These are phyloP conservation scores for Macrobrachium nipponense DNA, from an alignment of 1,140 invertebrate genomes.

Conservation along the genomic window DNA sequence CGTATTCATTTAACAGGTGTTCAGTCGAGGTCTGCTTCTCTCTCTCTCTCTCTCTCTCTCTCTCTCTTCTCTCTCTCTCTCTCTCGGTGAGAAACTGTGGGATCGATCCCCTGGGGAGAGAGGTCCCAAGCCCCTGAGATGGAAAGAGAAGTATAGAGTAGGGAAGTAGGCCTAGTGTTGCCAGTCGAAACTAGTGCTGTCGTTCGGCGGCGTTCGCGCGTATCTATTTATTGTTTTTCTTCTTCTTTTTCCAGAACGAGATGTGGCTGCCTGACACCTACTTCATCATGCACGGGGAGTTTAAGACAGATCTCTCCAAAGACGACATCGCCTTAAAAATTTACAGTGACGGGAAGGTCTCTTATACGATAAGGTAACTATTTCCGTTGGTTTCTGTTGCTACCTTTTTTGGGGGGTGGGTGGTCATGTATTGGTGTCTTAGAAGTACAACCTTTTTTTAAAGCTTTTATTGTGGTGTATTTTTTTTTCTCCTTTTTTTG, in stretches of 20 bases:
- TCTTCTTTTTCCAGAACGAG: slow-evolving; percentile 75
- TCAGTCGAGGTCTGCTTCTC: neutral
- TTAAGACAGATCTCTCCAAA: slow-evolving; percentile 73
- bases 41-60: slow-evolving; percentile 25
- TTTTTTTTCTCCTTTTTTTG: too few species aligned
- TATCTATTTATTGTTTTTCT: neutral
- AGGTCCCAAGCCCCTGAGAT: too few species aligned
- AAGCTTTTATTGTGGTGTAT: too few species aligned
- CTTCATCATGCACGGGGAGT: slow-evolving; percentile 95
- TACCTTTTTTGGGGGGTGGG: too few species aligned
- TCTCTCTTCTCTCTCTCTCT: slow-evolving; percentile 3
- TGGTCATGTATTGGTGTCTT: too few species aligned
- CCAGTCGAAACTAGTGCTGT: too few species aligned
- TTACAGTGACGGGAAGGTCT: slow-evolving; percentile 22
- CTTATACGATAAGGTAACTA: slow-evolving; percentile 43
- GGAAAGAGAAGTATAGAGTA: too few species aligned
- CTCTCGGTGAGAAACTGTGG: neutral
- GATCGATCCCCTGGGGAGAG: too few species aligned
- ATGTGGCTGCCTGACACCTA: slow-evolving; percentile 94
- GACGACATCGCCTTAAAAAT: slow-evolving; percentile 49
- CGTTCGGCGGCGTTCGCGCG: too few species aligned
- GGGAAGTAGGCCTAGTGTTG: too few species aligned
- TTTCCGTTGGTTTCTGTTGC: too few species aligned
- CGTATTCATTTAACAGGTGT: neutral
- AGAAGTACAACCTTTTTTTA: too few species aligned